phyloP scores from a whole-genome alignment of 2,113 vertebrate species.

The Bucco capensis region DNA sequence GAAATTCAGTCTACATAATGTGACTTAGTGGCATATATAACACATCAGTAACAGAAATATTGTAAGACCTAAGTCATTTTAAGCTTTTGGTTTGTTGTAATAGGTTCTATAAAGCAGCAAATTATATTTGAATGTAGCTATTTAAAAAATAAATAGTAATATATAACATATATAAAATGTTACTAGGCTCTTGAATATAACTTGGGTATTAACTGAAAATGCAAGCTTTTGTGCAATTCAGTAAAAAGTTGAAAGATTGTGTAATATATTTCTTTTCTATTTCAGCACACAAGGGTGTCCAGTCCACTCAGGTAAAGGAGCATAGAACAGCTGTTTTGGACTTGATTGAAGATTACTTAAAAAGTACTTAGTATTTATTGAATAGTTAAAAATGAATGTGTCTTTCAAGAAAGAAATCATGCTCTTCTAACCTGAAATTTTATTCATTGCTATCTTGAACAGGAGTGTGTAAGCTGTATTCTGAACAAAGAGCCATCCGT shows the following conservation, averaged over 20 bases:
- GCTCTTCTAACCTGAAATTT: not conserved
- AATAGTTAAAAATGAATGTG: not conserved
- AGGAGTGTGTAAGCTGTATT: constrained; percentile 97
- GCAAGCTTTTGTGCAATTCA: not conserved
- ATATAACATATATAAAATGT: not conserved
- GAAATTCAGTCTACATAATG: not conserved
- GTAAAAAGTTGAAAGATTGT: not conserved
- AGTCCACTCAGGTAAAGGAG: constrained; percentile 86
- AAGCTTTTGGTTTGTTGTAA: not conserved
- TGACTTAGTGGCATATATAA: not conserved
- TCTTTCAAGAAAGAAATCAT: not conserved
- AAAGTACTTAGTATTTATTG: constrained; percentile 73
- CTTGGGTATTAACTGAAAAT: not conserved
- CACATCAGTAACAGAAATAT: not conserved
- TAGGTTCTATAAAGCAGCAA: not conserved
- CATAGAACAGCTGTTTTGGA: constrained; percentile 88
- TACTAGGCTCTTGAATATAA: not conserved
- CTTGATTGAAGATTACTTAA: constrained; percentile 88
- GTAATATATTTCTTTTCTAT: not conserved
- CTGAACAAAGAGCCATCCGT: constrained; percentile 93
- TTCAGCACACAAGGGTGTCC: constrained; percentile 82
- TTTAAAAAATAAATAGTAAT: not conserved
- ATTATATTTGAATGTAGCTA: not conserved
- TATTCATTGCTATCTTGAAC: not conserved
- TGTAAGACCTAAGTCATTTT: not conserved